phyloP scores from a whole-genome alignment of 2,797 vertebrate genomes.

The Tachyglossus aculeatus region DNA sequence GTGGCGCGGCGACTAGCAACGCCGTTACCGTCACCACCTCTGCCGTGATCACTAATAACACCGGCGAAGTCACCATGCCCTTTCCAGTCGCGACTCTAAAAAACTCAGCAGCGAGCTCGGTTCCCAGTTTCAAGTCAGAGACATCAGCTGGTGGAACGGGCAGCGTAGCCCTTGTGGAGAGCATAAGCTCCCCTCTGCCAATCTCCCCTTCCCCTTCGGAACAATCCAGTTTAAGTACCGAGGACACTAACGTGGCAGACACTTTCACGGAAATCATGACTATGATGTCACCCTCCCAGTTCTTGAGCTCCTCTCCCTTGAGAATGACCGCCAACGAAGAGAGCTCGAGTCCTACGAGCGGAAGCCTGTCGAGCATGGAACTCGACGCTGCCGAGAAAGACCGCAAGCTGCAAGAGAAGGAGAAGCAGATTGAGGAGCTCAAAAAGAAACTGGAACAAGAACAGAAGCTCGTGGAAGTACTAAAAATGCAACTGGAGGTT shows the following conservation, averaged over 20 bases:
- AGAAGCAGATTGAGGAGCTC: slow-evolving; percentile 94
- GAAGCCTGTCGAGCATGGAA: slow-evolving; percentile 66
- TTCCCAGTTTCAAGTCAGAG: slow-evolving; percentile 67
- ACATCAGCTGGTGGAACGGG: slow-evolving; percentile 40
- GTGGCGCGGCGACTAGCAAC: slow-evolving; percentile 51
- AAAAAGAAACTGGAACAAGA: slow-evolving; percentile 94
- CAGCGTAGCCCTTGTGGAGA: slow-evolving; percentile 60
- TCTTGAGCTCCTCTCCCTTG: slow-evolving; percentile 72
- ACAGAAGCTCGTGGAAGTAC: slow-evolving; percentile 92
- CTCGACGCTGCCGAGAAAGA: slow-evolving; percentile 82
- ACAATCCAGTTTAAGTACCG: slow-evolving; percentile 81
- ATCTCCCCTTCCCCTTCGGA: slow-evolving; percentile 87
- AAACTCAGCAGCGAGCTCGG: slow-evolving; percentile 43
- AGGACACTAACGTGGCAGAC: slow-evolving; percentile 78
- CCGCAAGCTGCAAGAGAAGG: slow-evolving; percentile 92
- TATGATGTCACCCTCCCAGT: slow-evolving; percentile 75
- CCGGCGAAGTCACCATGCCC: slow-evolving; percentile 67
- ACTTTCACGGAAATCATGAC: slow-evolving; percentile 76
- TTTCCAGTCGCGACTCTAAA: slow-evolving; percentile 66
- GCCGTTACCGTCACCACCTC: slow-evolving; percentile 59
- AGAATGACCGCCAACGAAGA: slow-evolving; percentile 68
- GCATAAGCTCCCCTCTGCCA: slow-evolving; percentile 78
- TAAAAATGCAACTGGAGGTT: slow-evolving; percentile 95
- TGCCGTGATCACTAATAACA: slow-evolving; percentile 53
- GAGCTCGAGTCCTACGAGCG: slow-evolving; percentile 58